Conservation (phyloP, 2,797 vertebrate species). For the Rachycentron canadum region DNA sequence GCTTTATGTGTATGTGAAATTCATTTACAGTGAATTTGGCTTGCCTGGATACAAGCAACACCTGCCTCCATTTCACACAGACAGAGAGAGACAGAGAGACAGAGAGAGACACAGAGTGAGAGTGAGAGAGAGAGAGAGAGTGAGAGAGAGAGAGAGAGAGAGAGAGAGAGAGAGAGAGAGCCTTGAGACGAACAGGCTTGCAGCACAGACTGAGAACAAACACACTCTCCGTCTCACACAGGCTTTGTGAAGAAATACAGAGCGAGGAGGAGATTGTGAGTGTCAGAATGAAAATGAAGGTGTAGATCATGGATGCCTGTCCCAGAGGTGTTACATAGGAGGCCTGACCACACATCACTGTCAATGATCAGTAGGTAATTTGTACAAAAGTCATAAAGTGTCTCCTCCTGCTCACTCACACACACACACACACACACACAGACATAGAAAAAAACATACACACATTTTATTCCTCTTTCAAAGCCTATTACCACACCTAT, state of each 20-base stretch:
- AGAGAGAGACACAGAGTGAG: too few species aligned
- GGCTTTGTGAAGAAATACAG: conserved; percentile 29
- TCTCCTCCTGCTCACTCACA: neutral
- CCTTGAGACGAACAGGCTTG: conserved; percentile 51
- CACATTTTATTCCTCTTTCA: conserved; percentile 1
- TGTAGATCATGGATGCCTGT: conserved; percentile 67
- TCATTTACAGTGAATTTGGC: conserved; percentile 68
- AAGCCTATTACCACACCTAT: neutral
- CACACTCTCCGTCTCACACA: conserved; percentile 6
- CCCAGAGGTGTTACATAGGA: conserved; percentile 55
- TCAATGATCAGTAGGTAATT: conserved; percentile 70
- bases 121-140: too few species aligned
- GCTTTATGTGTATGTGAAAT: conserved; percentile 59
- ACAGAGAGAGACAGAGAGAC: conserved; percentile 25
- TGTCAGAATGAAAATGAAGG: conserved; percentile 75
- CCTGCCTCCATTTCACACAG: conserved; percentile 59
- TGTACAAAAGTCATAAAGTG: conserved; percentile 49
- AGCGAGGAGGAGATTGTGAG: conserved; percentile 53
- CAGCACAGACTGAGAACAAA: conserved; percentile 61
- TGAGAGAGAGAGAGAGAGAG: too few species aligned
- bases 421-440: conserved; percentile 1
- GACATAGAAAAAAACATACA: neutral
- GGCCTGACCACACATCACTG: conserved; percentile 69
- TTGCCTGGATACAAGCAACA: conserved; percentile 58
- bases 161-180: conserved; percentile 17